These are phyloP conservation scores for Tachysurus fulvidraco DNA, from an alignment of 2,113 vertebrate genomes.

Conservation along the genomic window DNA sequence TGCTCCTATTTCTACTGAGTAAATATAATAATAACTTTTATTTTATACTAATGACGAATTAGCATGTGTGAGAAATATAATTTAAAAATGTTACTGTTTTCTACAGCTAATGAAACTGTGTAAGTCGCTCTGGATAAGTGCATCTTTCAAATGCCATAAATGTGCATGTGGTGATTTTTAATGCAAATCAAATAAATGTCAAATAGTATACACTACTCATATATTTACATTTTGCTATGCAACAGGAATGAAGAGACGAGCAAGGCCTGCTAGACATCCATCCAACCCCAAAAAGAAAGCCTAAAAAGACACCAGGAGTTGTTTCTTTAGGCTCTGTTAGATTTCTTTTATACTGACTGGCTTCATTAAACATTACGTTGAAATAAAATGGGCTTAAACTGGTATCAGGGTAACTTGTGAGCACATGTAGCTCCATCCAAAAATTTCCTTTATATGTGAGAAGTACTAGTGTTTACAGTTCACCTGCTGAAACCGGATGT, in stretches of 20 bases:
- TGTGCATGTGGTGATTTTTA: background rate
- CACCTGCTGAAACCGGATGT: background rate
- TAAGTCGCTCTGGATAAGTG: too few relatives aligned
- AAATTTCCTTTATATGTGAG: background rate
- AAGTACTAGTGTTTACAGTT: background rate
- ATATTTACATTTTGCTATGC: slow-evolving; percentile 13
- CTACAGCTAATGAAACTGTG: background rate
- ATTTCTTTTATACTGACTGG: background rate
- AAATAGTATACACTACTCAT: background rate
- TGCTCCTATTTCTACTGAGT: background rate
- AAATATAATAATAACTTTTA: background rate
- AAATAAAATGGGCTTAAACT: background rate
- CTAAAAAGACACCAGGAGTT: background rate
- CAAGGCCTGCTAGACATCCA: slow-evolving; percentile 58
- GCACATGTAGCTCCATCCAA: background rate
- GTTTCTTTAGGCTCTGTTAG: background rate
- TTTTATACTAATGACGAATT: background rate
- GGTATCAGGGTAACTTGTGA: background rate
- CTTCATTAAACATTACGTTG: background rate
- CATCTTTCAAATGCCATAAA: too few relatives aligned
- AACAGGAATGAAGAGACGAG: slow-evolving; percentile 62
- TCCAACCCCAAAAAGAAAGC: slow-evolving; percentile 60
- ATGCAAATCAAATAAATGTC: background rate
- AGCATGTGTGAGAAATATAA: background rate
- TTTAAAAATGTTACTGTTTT: background rate